Conservation (phyloP, 92 coral and sea anemone genomes). For the Palythoa grandiflora region DNA sequence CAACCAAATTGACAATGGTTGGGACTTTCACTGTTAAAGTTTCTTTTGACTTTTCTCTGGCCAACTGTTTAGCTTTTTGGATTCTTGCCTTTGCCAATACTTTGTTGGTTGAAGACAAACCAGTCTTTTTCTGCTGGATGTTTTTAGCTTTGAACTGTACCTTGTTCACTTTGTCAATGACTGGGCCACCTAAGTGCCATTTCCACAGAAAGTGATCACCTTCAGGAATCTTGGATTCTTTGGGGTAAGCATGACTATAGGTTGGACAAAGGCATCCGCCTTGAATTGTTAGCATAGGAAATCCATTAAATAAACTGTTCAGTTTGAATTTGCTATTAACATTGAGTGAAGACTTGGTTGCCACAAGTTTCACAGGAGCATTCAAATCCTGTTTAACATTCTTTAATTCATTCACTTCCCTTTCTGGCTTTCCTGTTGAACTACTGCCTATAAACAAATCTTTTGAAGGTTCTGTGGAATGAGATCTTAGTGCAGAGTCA, state of each 20-base stretch:
- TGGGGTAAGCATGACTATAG: conserved; percentile 62
- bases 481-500: background rate
- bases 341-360: conserved; percentile 46
- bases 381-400: background rate
- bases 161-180: conserved; percentile 46
- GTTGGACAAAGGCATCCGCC: conserved; percentile 66
- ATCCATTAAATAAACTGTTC: conserved; percentile 66
- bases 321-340: conserved; percentile 72
- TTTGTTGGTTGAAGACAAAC: conserved; percentile 19
- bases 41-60: conserved; percentile 21
- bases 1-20: background rate
- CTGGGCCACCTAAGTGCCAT: conserved; percentile 83
- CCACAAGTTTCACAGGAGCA: conserved; percentile 19
- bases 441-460: background rate
- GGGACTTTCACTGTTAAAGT: background rate
- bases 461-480: background rate
- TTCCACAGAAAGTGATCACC: conserved; percentile 78
- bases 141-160: conserved; percentile 14
- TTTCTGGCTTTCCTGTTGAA: conserved; percentile 8
- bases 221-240: conserved; percentile 38
- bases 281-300: conserved; percentile 65
- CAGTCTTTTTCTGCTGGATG: conserved; percentile 13
- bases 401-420: background rate
- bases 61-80: conserved; percentile 34
- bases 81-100: conserved; percentile 26